These are phyloP conservation scores for Casuarius casuarius DNA, from an alignment of 2,113 vertebrate genomes.

Conservation along the genomic window DNA sequence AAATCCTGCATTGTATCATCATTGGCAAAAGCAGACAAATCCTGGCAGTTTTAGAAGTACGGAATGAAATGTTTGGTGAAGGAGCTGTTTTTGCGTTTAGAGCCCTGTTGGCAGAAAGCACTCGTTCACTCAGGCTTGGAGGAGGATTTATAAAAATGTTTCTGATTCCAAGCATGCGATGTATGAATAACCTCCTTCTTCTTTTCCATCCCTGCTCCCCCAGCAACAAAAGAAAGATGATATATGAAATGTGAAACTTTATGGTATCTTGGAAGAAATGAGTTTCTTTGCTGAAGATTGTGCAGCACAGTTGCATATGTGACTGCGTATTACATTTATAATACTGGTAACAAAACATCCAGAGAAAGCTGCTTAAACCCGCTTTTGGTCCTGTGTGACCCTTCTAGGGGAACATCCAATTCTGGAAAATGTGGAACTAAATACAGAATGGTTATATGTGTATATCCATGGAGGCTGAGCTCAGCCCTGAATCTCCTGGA, in stretches of 20 bases:
- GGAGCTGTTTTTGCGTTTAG: background rate
- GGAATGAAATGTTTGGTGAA: background rate
- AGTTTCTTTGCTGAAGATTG: background rate
- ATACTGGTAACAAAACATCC: constrained; percentile 31
- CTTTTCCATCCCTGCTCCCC: background rate
- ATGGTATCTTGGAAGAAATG: constrained; percentile 1
- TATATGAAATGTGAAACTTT: background rate
- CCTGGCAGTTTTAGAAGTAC: background rate
- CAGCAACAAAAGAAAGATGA: constrained; percentile 2
- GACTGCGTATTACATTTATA: constrained; percentile 19
- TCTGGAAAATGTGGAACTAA: constrained; percentile 44
- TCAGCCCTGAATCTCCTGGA: constrained; percentile 48
- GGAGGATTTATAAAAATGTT: background rate
- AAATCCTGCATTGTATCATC: background rate
- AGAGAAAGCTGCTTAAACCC: constrained; percentile 53
- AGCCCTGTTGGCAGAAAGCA: background rate
- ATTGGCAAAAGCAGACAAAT: background rate
- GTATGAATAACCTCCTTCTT: background rate
- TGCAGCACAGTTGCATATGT: constrained; percentile 33
- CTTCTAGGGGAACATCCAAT: background rate
- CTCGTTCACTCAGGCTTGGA: background rate
- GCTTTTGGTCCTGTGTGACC: constrained; percentile 25
- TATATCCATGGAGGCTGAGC: background rate
- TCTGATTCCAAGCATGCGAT: background rate
- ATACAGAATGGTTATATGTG: constrained; percentile 17